phyloP scores from a whole-genome alignment of 2,888 invertebrate species.

The Meteorus colon region DNA sequence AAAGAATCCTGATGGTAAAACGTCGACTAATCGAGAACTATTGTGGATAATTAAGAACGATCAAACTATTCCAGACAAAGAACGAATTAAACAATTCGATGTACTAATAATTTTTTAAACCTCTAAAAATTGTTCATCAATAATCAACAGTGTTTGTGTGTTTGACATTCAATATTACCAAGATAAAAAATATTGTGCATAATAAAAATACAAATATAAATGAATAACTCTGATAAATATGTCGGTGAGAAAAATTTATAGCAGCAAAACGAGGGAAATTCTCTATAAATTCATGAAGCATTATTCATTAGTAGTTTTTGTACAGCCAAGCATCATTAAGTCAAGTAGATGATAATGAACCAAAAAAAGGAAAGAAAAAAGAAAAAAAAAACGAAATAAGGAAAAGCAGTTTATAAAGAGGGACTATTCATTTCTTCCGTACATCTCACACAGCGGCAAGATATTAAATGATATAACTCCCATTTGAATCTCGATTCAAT shows the following conservation, averaged over 20 bases:
- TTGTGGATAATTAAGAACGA: no score
- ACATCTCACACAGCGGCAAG: background rate
- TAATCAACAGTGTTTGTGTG: no score
- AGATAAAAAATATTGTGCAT: background rate
- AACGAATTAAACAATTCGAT: no score
- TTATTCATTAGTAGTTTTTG: constrained; percentile 21
- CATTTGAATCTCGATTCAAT: background rate
- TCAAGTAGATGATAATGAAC: constrained; percentile 5
- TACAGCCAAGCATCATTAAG: constrained; percentile 25
- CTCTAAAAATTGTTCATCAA: no score
- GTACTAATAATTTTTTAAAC: no score
- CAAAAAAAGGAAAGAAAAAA: background rate
- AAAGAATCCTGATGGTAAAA: no score
- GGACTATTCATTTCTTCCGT: background rate
- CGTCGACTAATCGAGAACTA: no score
- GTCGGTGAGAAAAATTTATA: background rate
- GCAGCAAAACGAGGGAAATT: background rate
- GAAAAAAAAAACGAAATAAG: background rate
- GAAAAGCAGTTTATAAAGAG: background rate
- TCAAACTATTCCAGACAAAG: no score
- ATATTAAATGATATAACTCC: background rate
- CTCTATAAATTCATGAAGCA: background rate
- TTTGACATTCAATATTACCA: background rate
- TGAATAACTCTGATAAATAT: background rate
- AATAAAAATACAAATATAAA: background rate